These are phyloP conservation scores for Agelastica alni DNA, from an alignment of 2,888 invertebrate species.

Conservation along the genomic window DNA sequence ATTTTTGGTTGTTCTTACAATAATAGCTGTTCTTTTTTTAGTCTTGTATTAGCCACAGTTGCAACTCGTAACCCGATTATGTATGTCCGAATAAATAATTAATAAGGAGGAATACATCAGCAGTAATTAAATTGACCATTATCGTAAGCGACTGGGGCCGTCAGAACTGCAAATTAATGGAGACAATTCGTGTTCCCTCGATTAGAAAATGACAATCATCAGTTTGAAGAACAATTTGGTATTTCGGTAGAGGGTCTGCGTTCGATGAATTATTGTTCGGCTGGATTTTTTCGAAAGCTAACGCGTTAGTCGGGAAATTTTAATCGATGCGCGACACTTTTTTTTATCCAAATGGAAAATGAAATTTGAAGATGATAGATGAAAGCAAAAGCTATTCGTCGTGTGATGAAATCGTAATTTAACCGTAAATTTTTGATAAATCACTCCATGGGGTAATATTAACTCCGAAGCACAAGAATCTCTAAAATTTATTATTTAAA, in stretches of 20 bases:
- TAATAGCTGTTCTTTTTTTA: no score
- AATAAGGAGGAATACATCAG: constrained; percentile 31
- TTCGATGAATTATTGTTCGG: constrained; percentile 23
- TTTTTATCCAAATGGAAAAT: constrained; percentile 18
- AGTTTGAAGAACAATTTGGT: constrained; percentile 26
- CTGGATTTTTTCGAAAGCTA: constrained; percentile 8
- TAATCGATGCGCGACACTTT: constrained; percentile 19
- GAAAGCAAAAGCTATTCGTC: constrained; percentile 3
- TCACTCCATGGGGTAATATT: background rate
- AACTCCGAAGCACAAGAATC: no score
- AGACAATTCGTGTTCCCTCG: constrained; percentile 19
- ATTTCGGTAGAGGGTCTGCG: constrained; percentile 18
- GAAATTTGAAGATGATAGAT: constrained; percentile 15
- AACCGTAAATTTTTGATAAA: constrained; percentile 1
- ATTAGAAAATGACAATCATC: constrained; percentile 25
- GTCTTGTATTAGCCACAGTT: no score
- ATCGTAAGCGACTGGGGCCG: constrained; percentile 31
- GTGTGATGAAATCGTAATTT: constrained; percentile 1
- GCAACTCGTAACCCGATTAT: no score
- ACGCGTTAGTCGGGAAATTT: constrained; percentile 13
- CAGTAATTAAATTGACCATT: constrained; percentile 38
- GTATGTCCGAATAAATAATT: no score
- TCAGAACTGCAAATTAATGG: constrained; percentile 31
- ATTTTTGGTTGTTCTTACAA: no score
- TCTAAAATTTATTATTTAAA: no score